Evolutionary conservation across 2,113 vertebrate genomes (phyloP).

Genomic region (Actenoides lindsayi): DNA sequence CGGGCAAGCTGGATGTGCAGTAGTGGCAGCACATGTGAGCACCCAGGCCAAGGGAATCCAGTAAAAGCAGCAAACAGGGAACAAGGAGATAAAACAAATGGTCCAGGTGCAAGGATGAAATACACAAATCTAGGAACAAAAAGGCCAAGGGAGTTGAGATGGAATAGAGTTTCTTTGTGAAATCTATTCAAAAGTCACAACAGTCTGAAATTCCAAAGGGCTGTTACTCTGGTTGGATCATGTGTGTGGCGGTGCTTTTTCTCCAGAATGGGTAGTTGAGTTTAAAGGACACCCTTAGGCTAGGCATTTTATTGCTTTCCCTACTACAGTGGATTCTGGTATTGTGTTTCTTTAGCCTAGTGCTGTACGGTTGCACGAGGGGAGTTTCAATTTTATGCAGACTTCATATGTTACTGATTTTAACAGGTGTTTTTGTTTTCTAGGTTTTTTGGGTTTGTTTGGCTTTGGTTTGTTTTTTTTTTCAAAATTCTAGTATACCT

Average conservation of each 20-base stretch:
- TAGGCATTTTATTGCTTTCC: neutral
- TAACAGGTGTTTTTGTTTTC: neutral
- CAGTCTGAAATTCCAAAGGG: neutral
- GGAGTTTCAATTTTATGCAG: neutral
- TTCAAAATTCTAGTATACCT: neutral
- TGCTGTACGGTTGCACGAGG: neutral
- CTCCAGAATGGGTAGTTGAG: neutral
- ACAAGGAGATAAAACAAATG: neutral
- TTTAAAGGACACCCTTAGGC: neutral
- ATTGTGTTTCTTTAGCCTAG: neutral
- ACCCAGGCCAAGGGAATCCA: neutral
- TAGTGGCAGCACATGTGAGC: rapidly evolving
- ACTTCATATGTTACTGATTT: neutral
- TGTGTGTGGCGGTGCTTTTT: neutral
- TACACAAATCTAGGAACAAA: neutral
- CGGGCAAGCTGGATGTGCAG: neutral
- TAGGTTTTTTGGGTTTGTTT: neutral
- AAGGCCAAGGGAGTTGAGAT: neutral
- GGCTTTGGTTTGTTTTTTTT: too few species aligned
- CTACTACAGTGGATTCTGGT: neutral
- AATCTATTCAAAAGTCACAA: neutral
- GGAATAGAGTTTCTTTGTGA: neutral
- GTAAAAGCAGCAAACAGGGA: rapidly evolving
- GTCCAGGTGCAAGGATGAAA: neutral
- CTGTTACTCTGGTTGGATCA: neutral